A percentile compares a stretch with the other conserved stretches of the same genome.
Conservation (phyloP, 2,888 invertebrate genomes). For the Venusia cambrica region DNA sequence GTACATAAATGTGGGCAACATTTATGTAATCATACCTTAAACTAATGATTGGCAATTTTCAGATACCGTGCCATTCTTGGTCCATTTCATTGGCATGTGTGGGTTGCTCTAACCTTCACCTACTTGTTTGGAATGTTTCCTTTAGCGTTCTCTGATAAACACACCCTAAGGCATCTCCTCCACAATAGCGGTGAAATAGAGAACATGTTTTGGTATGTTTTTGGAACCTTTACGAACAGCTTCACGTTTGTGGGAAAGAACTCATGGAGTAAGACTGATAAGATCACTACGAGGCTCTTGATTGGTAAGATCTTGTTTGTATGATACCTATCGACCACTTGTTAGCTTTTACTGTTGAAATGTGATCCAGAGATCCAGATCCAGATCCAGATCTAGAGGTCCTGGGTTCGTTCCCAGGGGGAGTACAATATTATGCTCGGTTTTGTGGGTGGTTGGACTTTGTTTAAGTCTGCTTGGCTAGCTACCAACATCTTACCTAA, state of each 20-base stretch:
- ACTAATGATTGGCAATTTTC: too few species aligned
- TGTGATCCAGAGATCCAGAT: too few species aligned
- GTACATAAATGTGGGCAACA: too few species aligned
- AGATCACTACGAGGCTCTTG: constrained; percentile 85
- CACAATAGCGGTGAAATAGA: constrained; percentile 87
- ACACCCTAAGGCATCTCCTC: constrained; percentile 83
- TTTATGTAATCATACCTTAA: too few species aligned
- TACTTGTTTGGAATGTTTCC: constrained; percentile 89
- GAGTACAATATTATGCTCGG: too few species aligned
- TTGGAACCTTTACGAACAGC: constrained; percentile 91
- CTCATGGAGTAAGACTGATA: constrained; percentile 86
- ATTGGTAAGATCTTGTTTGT: constrained; percentile 77
- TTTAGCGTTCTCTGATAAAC: constrained; percentile 86
- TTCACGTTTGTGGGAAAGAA: constrained; percentile 86
- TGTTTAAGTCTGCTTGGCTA: too few species aligned
- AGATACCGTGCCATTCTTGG: constrained; percentile 92
- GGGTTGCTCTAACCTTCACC: constrained; percentile 86
- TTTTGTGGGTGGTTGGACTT: too few species aligned
- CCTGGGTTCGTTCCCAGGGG: too few species aligned
- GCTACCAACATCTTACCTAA: too few species aligned
- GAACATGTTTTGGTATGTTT: constrained; percentile 94
- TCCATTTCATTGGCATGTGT: constrained; percentile 91
- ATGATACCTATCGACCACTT: too few species aligned
- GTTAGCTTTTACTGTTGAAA: too few species aligned
- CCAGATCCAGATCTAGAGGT: too few species aligned